Percentiles rank a stretch among this genome's conserved stretches.
phyloP scores from a whole-genome alignment of 1,140 invertebrate species.

The Contarinia nasturtii region DNA sequence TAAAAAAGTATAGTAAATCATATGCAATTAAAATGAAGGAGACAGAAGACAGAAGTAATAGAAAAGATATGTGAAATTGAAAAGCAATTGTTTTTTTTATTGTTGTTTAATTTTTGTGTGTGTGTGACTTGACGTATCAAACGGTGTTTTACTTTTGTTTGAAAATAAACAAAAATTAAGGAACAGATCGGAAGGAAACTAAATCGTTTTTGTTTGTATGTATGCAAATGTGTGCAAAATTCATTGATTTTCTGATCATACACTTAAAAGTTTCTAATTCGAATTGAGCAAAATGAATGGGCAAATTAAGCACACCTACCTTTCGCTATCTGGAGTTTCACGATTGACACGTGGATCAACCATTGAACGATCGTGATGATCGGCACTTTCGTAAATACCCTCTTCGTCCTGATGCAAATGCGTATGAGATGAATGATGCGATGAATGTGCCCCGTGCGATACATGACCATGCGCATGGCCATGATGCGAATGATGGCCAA shows the following conservation, averaged over 20 bases:
- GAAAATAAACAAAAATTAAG: neutral
- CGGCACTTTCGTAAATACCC: slow-evolving; percentile 67
- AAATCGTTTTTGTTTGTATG: neutral
- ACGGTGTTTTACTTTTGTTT: neutral
- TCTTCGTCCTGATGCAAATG: slow-evolving; percentile 52
- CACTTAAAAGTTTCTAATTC: neutral
- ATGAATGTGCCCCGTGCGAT: slow-evolving; percentile 24
- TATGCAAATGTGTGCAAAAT: neutral
- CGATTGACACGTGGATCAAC: slow-evolving; percentile 31
- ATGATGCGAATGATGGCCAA: slow-evolving; percentile 23
- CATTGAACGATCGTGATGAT: slow-evolving; percentile 40
- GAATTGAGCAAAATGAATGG: neutral
- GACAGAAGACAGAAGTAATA: too few relatives aligned
- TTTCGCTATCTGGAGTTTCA: slow-evolving; percentile 68
- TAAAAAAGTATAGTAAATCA: too few relatives aligned
- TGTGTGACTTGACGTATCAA: too few relatives aligned
- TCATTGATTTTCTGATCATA: neutral
- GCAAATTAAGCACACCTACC: slow-evolving; percentile 36
- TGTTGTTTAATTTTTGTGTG: too few relatives aligned
- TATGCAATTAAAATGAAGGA: too few relatives aligned
- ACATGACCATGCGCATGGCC: slow-evolving; percentile 24
- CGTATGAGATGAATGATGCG: slow-evolving; percentile 28
- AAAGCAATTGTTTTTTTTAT: too few relatives aligned
- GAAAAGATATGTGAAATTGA: too few relatives aligned
- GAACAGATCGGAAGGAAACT: neutral